phyloP scores from a whole-genome alignment of 2,113 vertebrate genomes.

The Sula dactylatra region DNA sequence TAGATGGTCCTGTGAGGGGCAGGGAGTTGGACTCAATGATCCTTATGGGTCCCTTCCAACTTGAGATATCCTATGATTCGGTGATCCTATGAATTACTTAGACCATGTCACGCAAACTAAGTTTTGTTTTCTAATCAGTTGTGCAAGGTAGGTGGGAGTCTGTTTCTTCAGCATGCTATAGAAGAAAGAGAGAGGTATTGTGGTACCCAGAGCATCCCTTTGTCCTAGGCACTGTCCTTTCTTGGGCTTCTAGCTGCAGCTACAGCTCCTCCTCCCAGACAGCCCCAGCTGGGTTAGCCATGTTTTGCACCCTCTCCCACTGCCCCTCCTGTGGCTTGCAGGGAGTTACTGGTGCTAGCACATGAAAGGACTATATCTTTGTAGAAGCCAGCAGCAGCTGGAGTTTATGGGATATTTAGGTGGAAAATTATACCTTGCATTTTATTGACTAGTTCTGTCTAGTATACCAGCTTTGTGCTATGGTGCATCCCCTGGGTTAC shows the following conservation, averaged over 20 bases:
- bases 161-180: background rate
- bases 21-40: background rate
- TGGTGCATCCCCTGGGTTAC: background rate
- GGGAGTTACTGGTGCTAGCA: background rate
- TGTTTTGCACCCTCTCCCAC: background rate
- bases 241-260: background rate
- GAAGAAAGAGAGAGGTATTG: background rate
- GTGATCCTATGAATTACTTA: background rate
- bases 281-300: accelerated
- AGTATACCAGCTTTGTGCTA: background rate
- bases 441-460: background rate
- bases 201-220: background rate
- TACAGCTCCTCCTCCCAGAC: background rate
- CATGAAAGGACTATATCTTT: background rate
- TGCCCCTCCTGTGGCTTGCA: background rate
- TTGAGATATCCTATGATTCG: background rate
- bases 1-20: background rate
- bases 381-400: background rate
- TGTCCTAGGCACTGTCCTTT: background rate
- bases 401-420: background rate
- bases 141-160: background rate
- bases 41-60: background rate
- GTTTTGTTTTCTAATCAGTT: background rate
- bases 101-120: background rate
- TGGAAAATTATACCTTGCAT: background rate